Percentiles rank a stretch among this genome's conserved stretches.
phyloP scores from a whole-genome alignment of 2,113 vertebrate species.

The Prionailurus viverrinus region DNA sequence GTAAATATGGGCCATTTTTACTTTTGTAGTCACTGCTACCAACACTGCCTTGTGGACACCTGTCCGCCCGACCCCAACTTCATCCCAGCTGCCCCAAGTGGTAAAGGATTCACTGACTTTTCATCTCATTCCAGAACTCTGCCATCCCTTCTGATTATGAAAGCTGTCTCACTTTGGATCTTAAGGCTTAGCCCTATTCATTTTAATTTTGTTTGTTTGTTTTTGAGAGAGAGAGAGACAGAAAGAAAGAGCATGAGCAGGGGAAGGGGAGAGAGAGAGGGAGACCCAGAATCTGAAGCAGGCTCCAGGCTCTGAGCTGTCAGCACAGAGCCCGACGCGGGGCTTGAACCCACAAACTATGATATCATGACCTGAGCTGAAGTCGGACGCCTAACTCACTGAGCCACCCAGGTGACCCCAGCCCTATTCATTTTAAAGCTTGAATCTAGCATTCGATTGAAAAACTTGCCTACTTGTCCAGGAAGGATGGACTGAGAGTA shows the following conservation, averaged over 20 bases:
- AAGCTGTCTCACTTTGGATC: not conserved
- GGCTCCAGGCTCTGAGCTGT: no score
- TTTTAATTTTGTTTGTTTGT: not conserved
- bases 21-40: not conserved
- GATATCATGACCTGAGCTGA: no score
- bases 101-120: not conserved
- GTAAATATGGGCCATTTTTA: not conserved
- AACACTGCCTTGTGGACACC: no score
- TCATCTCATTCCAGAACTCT: not conserved
- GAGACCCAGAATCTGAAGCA: no score
- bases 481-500: not conserved
- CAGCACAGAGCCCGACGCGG: no score
- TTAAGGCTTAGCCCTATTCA: not conserved
- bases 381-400: no score
- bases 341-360: no score
- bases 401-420: no score
- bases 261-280: no score
- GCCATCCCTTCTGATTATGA: not conserved
- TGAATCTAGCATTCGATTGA: not conserved
- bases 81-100: not conserved
- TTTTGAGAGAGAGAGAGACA: no score
- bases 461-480: not conserved
- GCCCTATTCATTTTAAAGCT: not conserved
- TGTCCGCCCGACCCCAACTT: rapidly evolving
- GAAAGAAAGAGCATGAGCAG: no score